Evolutionary conservation across 2,113 vertebrate genomes (phyloP).

Genomic region (Eretmochelys imbricata): DNA sequence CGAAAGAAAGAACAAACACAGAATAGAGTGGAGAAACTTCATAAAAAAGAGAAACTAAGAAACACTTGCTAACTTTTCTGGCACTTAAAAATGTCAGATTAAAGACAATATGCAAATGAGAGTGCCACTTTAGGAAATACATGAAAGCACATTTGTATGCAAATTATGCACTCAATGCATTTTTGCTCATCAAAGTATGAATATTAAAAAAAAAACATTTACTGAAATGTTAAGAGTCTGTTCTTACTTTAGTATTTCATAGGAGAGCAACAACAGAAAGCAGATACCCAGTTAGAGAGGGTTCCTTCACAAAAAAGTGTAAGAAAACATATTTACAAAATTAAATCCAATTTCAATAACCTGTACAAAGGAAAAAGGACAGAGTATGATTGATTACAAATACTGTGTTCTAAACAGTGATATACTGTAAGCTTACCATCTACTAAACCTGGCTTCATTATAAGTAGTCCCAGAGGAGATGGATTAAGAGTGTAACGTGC

Average conservation of each 20-base stretch:
- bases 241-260: neutral
- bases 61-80: neutral
- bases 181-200: constrained; percentile 36
- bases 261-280: neutral
- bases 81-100: constrained; percentile 39
- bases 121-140: constrained; percentile 4
- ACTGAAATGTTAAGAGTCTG: neutral
- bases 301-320: neutral
- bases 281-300: neutral
- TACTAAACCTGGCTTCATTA: neutral
- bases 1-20: constrained; percentile 43
- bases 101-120: constrained; percentile 28
- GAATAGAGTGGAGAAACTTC: constrained; percentile 8
- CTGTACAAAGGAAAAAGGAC: neutral
- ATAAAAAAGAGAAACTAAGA: neutral
- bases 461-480: neutral
- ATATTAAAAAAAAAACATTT: neutral
- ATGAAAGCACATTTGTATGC: constrained; percentile 14
- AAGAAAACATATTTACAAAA: neutral
- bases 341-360: neutral
- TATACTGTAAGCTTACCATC: neutral
- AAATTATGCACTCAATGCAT: neutral
- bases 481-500: neutral
- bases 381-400: neutral
- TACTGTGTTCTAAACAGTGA: neutral